These are phyloP conservation scores for Cryptomyrus ogoouensis DNA, from an alignment of 2,113 vertebrate genomes.

Conservation along the genomic window DNA sequence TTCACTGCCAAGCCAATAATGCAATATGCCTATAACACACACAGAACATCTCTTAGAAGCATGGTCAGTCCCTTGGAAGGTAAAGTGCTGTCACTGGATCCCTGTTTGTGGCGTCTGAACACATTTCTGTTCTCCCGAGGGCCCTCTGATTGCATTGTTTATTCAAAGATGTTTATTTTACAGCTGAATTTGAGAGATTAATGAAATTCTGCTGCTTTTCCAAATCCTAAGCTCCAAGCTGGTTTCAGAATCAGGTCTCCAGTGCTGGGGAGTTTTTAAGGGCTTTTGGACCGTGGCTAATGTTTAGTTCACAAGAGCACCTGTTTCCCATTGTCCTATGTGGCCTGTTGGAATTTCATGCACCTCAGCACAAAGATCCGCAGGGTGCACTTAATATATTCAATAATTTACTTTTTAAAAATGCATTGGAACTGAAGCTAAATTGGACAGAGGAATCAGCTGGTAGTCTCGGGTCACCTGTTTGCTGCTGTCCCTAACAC, in stretches of 20 bases:
- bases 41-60: conserved; percentile 59
- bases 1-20: conserved; percentile 98
- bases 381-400: not conserved
- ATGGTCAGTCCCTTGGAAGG: conserved; percentile 45
- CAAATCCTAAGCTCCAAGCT: not conserved
- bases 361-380: not conserved
- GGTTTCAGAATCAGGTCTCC: not conserved
- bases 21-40: conserved; percentile 71
- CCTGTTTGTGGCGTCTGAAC: conserved; percentile 42
- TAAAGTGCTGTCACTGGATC: conserved; percentile 56
- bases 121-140: conserved; percentile 46
- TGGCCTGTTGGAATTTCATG: not conserved
- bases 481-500: not conserved
- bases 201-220: not conserved
- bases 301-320: no score
- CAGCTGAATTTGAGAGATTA: not conserved
- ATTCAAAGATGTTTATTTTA: conserved; percentile 40
- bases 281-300: not conserved
- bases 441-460: not conserved
- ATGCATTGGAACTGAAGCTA: not conserved
- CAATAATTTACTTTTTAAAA: not conserved
- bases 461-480: not conserved
- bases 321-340: not conserved
- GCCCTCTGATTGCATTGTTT: conserved; percentile 47
- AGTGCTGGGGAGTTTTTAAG: not conserved